Conservation (phyloP, 2,113 vertebrate genomes). For the Scartelaos histophorus region DNA sequence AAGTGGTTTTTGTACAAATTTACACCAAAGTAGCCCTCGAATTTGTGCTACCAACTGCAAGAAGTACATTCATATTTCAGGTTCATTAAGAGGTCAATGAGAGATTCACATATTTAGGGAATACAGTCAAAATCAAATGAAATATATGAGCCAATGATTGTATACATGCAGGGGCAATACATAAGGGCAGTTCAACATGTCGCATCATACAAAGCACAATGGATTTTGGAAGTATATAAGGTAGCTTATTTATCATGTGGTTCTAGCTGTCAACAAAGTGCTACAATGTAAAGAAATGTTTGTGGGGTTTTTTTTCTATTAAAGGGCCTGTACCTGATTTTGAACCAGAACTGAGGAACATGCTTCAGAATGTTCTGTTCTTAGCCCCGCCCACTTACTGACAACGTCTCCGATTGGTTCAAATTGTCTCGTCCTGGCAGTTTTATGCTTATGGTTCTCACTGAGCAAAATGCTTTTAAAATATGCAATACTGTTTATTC, state of each 20-base stretch:
- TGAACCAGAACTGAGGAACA: too few relatives aligned
- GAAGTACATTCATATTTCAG: slow-evolving; percentile 35
- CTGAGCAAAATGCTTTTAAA: too few relatives aligned
- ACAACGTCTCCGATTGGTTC: too few relatives aligned
- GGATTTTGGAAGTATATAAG: background rate
- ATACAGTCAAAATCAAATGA: slow-evolving; percentile 38
- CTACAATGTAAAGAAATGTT: background rate
- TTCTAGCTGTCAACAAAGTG: background rate
- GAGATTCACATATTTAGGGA: slow-evolving; percentile 45
- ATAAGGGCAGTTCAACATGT: background rate
- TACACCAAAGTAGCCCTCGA: slow-evolving; percentile 26
- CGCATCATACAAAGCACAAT: slow-evolving; percentile 3
- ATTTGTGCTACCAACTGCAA: slow-evolving; percentile 37
- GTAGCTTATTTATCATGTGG: background rate
- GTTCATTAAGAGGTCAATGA: background rate
- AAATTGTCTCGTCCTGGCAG: background rate
- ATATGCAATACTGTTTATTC: too few relatives aligned
- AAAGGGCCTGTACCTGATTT: background rate
- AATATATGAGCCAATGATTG: slow-evolving; percentile 4
- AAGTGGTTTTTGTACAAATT: slow-evolving; percentile 24
- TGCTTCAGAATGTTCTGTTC: too few relatives aligned
- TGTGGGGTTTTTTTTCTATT: background rate
- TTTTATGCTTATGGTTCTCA: background rate
- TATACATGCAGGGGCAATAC: slow-evolving; percentile 26
- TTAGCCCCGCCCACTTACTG: background rate